Conservation (phyloP, 2,797 vertebrate genomes). For the Poliocrania exsul region DNA sequence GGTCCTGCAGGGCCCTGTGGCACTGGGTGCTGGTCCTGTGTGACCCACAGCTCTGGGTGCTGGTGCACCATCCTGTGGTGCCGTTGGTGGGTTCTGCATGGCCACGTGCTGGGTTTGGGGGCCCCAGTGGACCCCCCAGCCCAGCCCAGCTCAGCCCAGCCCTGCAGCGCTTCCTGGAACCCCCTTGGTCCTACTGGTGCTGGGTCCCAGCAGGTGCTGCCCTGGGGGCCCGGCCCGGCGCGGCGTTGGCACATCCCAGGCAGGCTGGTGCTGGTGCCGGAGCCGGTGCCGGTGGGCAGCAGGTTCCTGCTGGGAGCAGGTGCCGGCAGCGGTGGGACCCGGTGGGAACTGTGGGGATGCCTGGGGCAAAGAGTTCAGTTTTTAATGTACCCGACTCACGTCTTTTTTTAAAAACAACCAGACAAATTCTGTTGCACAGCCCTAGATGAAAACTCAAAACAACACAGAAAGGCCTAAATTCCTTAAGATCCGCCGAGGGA, state of each 20-base stretch:
- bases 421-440: constrained; percentile 84
- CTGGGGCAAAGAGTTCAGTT: constrained; percentile 76
- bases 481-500: constrained; percentile 84
- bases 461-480: constrained; percentile 71
- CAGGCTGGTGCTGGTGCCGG: neutral
- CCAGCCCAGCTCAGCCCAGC: neutral
- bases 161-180: neutral
- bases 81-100: neutral
- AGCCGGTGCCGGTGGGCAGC: neutral
- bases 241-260: fast-evolving
- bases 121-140: fast-evolving
- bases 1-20: neutral
- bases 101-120: neutral
- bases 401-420: constrained; percentile 54
- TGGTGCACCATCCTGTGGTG: neutral
- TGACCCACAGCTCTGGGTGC: neutral
- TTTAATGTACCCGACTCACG: constrained; percentile 51
- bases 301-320: neutral
- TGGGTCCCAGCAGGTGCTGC: neutral
- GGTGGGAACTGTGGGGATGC: neutral
- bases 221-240: neutral
- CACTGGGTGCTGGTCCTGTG: neutral
- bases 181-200: neutral
- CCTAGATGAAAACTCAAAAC: constrained; percentile 76
- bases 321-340: neutral